Conservation (phyloP, 2,888 invertebrate genomes). For the Ashinkailepas kermadecensis region DNA sequence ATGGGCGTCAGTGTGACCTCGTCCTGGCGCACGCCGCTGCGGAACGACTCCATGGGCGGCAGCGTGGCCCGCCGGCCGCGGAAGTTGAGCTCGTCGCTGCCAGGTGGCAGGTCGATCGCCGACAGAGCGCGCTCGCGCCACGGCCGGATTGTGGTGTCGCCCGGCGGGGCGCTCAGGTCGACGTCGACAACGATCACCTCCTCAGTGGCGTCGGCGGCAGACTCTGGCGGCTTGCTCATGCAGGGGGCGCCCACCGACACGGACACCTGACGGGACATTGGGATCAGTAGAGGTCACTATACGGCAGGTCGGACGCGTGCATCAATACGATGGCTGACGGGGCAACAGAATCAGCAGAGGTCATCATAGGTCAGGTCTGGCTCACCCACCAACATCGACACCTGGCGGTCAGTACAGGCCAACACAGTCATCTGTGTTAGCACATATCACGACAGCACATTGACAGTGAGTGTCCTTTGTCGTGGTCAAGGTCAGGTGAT, state of each 20-base stretch:
- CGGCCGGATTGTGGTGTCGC: not conserved
- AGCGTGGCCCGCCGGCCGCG: not conserved
- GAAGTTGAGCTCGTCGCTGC: not conserved
- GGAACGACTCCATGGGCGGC: slow-evolving; percentile 9
- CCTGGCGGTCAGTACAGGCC: too few species aligned
- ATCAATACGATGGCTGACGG: too few species aligned
- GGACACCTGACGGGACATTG: not conserved
- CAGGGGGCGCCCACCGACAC: not conserved
- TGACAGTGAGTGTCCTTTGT: too few species aligned
- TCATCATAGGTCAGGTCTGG: too few species aligned
- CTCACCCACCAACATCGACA: too few species aligned
- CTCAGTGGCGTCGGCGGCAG: not conserved
- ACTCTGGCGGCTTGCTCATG: not conserved
- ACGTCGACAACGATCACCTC: slow-evolving; percentile 12
- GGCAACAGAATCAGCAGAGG: too few species aligned
- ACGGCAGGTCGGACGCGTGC: too few species aligned
- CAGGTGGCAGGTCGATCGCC: not conserved
- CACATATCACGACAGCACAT: too few species aligned
- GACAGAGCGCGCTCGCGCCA: not conserved
- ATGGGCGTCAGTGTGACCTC: not conserved
- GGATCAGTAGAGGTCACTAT: too few species aligned
- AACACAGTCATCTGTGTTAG: too few species aligned
- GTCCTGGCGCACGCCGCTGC: not conserved
- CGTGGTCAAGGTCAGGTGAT: too few species aligned
- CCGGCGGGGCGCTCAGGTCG: not conserved